Evolutionary conservation across 2,888 invertebrate genomes (phyloP), one percentile per base, ranked within the genome.

Genomic region (Cactoblastis cactorum): DNA sequence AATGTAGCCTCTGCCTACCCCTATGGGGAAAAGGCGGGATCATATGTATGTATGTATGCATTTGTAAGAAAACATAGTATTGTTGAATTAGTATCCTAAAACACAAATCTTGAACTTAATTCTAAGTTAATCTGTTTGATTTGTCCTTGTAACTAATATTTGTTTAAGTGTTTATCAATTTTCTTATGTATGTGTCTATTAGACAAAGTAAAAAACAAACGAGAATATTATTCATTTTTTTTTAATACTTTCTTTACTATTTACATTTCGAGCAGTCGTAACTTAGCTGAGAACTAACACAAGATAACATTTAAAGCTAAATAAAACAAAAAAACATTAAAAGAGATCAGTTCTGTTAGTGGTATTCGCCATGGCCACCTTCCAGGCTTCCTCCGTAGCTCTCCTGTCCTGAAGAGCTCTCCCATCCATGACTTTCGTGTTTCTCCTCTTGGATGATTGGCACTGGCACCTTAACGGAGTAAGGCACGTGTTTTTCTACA

Each of bases 401-500:
- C 9, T 56, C 52, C 11, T 28, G 28, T 14, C 62, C 56, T 53
- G 62, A 68, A 33, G 41, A 56, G 34, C 61, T 57, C 4, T 56
- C 57, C 17, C 54, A 41, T 14, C 41, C 49, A 14, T 39, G 39
- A 11, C 39, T 62, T 32, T 69, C 67, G 12, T 76, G 69, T 34
- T 82, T 63, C 34, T 89, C 77, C 33, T 90, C 81, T 49, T 93
- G 91, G 22, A 93, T 86, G 14, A 93, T 88, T 18, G 92, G 92
- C 28, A 94, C 92, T 2, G 93, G 92, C 49, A 95, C 92, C 77
- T 95, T 95, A 22, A 94, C 92, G 41, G 91, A 89, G 65, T 94
- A 93, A 28, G 94, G 94, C 49, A 95, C 91, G 51, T 92, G 92
- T 69, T 93, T 94, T 63, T 94, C 93, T 0, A 92, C 89, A 8